phyloP scores from a whole-genome alignment of 2,113 vertebrate species.

The Bos taurus region ARS-UCD2.0 NC_037340.1:50094501-50095000 shows the following conservation, averaged over 20 bases:
- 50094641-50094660: neutral
- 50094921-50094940: neutral
- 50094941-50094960: neutral
- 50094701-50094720: neutral
- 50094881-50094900: neutral
- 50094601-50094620: neutral
- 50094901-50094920: neutral
- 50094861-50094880: neutral
- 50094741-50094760: neutral
- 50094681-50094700: neutral
- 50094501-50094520: neutral
- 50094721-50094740: neutral
- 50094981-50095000: neutral
- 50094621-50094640: neutral
- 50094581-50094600: neutral
- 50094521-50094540: neutral
- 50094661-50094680: neutral
- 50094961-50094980: neutral
- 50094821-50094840: neutral
- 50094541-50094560: neutral
- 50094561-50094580: neutral
- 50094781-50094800: neutral
- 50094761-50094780: neutral
- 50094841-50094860: neutral
- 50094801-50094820: neutral